A percentile compares a stretch with the other conserved stretches of the same genome.
phyloP scores from a whole-genome alignment of 1,140 invertebrate genomes.

The Euura saliciscinereae region DNA sequence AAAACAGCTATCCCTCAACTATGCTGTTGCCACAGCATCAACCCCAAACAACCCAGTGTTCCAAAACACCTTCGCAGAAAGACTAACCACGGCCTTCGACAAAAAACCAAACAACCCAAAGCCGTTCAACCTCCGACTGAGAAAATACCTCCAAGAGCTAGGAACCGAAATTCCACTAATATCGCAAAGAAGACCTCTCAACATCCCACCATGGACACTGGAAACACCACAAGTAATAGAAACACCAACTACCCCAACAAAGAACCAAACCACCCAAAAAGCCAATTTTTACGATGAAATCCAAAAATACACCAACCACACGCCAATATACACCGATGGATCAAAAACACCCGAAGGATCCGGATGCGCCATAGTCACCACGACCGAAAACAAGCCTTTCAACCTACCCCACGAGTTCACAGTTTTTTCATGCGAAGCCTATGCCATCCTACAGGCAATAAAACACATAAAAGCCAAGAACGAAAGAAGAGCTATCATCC shows the following conservation, averaged over 20 bases:
- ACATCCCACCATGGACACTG: slow-evolving; percentile 8
- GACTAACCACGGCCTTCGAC: too few species aligned
- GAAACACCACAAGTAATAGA: background rate
- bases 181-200: background rate
- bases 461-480: background rate
- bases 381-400: background rate
- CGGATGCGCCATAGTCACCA: slow-evolving; percentile 9
- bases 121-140: background rate
- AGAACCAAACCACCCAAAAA: background rate
- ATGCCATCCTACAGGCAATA: slow-evolving; percentile 8
- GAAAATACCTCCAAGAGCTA: slow-evolving; percentile 8
- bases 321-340: slow-evolving; percentile 17
- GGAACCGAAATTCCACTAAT: slow-evolving; percentile 7
- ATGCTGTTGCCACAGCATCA: background rate
- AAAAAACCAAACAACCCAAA: too few species aligned
- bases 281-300: background rate
- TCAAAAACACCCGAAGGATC: background rate
- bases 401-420: background rate
- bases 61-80: too few species aligned
- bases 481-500: background rate
- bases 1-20: slow-evolving; percentile 11
- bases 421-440: slow-evolving; percentile 17
- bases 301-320: background rate
- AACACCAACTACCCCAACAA: slow-evolving; percentile 6
- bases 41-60: background rate